Evolutionary conservation across 2,797 vertebrate species (phyloP).

Genomic region (Macroramphosus scolopax): DNA sequence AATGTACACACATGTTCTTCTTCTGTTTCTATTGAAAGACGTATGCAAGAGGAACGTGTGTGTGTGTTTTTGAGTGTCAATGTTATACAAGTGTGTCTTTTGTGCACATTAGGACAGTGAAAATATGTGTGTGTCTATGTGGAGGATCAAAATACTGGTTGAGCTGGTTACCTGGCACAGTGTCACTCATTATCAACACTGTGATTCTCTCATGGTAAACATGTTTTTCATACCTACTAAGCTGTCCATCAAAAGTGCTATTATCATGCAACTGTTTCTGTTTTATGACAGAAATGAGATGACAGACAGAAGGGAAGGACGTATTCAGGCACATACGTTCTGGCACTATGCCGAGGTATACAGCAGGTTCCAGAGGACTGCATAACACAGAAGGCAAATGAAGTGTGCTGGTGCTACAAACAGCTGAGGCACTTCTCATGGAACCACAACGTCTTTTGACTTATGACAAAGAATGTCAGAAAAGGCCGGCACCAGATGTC

Average conservation of each 20-base stretch:
- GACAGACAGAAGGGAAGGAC: not conserved
- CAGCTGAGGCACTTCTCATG: too few species aligned
- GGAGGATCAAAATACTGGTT: slow-evolving; percentile 40
- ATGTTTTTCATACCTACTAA: too few species aligned
- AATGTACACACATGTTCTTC: slow-evolving; percentile 12
- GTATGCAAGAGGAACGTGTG: not conserved
- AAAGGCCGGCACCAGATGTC: too few species aligned
- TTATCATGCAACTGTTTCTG: not conserved
- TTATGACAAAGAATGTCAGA: too few species aligned
- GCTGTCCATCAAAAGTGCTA: not conserved
- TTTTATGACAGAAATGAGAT: not conserved
- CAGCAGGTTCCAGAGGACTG: not conserved
- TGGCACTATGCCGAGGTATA: not conserved
- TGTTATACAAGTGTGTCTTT: not conserved
- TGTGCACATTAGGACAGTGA: not conserved
- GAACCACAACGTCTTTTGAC: too few species aligned
- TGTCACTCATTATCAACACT: slow-evolving; percentile 22
- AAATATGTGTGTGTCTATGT: slow-evolving; percentile 1
- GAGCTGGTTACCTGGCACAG: slow-evolving; percentile 33
- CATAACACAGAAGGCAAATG: not conserved
- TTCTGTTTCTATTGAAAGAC: slow-evolving; percentile 1
- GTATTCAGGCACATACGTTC: not conserved
- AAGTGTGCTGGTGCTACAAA: too few species aligned
- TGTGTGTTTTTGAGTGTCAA: not conserved
- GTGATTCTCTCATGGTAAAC: too few species aligned